phyloP scores from a whole-genome alignment of 2,797 vertebrate species.

The Lepus townsendii region DNA sequence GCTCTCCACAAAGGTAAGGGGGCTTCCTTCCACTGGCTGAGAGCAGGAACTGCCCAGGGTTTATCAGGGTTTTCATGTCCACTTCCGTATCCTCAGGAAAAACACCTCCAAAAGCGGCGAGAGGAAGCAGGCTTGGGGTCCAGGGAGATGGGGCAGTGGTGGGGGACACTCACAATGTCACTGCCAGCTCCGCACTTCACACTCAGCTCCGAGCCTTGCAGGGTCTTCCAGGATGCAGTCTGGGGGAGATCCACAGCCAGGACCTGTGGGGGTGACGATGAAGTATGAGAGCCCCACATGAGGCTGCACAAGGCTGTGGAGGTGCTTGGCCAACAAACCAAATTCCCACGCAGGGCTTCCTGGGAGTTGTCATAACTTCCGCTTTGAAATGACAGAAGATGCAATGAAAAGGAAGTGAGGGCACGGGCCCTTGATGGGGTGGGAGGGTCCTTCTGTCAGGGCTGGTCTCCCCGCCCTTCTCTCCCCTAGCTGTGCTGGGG shows the following conservation, averaged over 20 bases:
- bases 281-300: fast-evolving
- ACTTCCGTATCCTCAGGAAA: not conserved
- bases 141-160: fast-evolving
- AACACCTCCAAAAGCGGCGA: not conserved
- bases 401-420: not conserved
- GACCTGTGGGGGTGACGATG: slow-evolving; percentile 86
- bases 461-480: not conserved
- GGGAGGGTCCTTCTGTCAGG: not conserved
- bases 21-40: not conserved
- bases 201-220: slow-evolving; percentile 93
- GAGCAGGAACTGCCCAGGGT: not conserved
- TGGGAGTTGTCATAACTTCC: not conserved
- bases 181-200: slow-evolving; percentile 90
- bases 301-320: not conserved
- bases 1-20: not conserved
- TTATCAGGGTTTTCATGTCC: not conserved
- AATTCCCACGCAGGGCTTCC: not conserved
- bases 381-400: not conserved
- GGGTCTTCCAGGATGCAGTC: slow-evolving; percentile 89
- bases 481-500: fast-evolving
- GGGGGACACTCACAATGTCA: slow-evolving; percentile 89
- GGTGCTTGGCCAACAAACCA: not conserved
- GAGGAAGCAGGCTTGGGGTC: not conserved
- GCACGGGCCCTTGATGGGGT: fast-evolving
- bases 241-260: slow-evolving; percentile 88